Conservation (phyloP, 92 coral and sea anemone species). For the Bergia puertoricense region DNA sequence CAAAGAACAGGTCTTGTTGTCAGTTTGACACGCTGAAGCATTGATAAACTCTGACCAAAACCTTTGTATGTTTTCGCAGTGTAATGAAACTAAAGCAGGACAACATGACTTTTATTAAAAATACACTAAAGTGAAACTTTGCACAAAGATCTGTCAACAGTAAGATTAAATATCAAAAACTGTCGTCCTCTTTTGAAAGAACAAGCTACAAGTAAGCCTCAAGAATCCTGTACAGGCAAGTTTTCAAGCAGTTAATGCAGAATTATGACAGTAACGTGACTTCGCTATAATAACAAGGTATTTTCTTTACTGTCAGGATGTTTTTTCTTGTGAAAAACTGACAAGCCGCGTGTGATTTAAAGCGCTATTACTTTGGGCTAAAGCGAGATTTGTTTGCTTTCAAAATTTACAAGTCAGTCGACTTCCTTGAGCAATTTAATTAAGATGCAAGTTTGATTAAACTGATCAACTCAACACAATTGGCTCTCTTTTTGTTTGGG, state of each 20-base stretch:
- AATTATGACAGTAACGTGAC: background rate
- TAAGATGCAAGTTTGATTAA: slow-evolving; percentile 47
- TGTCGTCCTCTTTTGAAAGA: background rate
- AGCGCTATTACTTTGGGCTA: background rate
- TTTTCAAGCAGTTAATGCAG: background rate
- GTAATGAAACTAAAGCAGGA: slow-evolving; percentile 26
- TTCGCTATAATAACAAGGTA: background rate
- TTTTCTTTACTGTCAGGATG: background rate
- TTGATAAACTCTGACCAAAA: background rate
- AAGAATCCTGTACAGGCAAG: background rate
- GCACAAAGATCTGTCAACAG: slow-evolving; percentile 45
- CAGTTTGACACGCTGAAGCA: background rate
- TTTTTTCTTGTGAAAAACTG: background rate
- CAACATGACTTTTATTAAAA: slow-evolving; percentile 30
- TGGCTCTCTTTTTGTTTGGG: slow-evolving; percentile 23
- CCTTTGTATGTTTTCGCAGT: slow-evolving; percentile 38
- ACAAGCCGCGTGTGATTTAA: background rate
- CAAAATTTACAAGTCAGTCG: slow-evolving; percentile 34
- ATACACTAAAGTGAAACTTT: slow-evolving; percentile 26
- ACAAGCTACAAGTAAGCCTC: background rate
- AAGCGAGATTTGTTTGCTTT: slow-evolving; percentile 30
- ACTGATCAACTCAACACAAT: slow-evolving; percentile 39
- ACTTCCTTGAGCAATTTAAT: slow-evolving; percentile 36
- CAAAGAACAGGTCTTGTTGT: background rate
- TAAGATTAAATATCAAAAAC: slow-evolving; percentile 11